Evolutionary conservation across 2,888 invertebrate species (phyloP).

Genomic region (Macaria liturata): DNA sequence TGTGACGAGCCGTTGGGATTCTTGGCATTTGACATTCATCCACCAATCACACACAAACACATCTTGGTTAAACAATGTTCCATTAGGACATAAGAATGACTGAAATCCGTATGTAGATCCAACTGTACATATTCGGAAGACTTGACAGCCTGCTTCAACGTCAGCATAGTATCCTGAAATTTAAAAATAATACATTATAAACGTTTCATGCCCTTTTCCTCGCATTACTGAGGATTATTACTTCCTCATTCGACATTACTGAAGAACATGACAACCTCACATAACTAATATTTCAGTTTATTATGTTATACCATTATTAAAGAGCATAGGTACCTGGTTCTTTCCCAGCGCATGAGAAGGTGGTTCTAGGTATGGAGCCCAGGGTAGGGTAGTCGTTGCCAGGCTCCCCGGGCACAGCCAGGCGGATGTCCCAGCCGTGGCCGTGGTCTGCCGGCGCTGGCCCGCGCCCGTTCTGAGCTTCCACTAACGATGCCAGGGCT

Average conservation of each 20-base stretch:
- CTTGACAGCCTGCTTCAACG: constrained; percentile 85
- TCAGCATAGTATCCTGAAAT: constrained; percentile 86
- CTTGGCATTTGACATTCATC: constrained; percentile 85
- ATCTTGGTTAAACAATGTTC: constrained; percentile 86
- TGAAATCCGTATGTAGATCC: constrained; percentile 80
- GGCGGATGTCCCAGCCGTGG: constrained; percentile 83
- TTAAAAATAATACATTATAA: neutral
- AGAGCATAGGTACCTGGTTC: constrained; percentile 73
- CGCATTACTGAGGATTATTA: too few species aligned
- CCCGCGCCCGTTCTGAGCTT: constrained; percentile 56
- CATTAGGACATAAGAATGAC: constrained; percentile 87
- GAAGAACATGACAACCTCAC: too few species aligned
- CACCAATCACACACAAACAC: constrained; percentile 87
- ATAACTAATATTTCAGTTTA: neutral
- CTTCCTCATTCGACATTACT: too few species aligned
- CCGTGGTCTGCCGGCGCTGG: constrained; percentile 60
- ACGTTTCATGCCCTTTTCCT: too few species aligned
- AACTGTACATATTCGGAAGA: constrained; percentile 86
- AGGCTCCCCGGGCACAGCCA: constrained; percentile 86
- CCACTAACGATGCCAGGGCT: constrained; percentile 42
- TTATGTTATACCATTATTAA: neutral
- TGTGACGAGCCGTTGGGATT: constrained; percentile 66
- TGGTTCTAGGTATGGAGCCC: constrained; percentile 82
- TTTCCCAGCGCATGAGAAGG: constrained; percentile 84
- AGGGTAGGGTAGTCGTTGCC: constrained; percentile 86